Evolutionary conservation across 2,888 invertebrate species (phyloP).

Genomic region (Podotricha telesiphe): DNA sequence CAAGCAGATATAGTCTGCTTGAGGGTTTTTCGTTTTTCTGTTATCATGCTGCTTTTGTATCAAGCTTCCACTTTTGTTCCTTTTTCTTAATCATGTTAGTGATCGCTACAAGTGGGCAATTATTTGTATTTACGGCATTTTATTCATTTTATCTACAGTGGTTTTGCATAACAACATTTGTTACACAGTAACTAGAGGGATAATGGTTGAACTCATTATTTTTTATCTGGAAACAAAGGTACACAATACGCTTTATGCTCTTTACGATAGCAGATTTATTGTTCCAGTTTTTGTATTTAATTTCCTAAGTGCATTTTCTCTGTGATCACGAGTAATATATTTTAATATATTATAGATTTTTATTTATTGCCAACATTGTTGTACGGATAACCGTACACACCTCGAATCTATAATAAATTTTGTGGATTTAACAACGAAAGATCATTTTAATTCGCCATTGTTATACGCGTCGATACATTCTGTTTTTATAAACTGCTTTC

Average conservation of each 20-base stretch:
- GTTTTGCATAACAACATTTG: slow-evolving; percentile 43
- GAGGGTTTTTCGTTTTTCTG: slow-evolving; percentile 77
- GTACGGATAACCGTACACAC: not conserved
- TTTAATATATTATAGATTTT: not conserved
- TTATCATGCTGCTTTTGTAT: slow-evolving; percentile 80
- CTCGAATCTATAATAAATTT: slow-evolving; percentile 11
- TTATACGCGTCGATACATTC: slow-evolving; percentile 38
- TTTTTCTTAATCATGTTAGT: slow-evolving; percentile 70
- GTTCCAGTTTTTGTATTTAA: not conserved
- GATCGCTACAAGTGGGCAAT: slow-evolving; percentile 62
- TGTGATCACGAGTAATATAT: not conserved
- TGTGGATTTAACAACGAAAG: slow-evolving; percentile 9
- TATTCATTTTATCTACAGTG: slow-evolving; percentile 32
- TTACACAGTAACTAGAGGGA: slow-evolving; percentile 23
- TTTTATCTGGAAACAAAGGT: slow-evolving; percentile 3
- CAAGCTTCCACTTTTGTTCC: slow-evolving; percentile 67
- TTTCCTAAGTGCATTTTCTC: not conserved
- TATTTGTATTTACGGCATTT: slow-evolving; percentile 38
- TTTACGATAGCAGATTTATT: slow-evolving; percentile 13
- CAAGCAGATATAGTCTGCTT: slow-evolving; percentile 77
- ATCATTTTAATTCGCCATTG: slow-evolving; percentile 43
- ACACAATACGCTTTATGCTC: slow-evolving; percentile 8
- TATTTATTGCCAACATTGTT: not conserved
- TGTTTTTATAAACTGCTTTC: slow-evolving; percentile 49
- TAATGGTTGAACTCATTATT: slow-evolving; percentile 18